phyloP scores from a whole-genome alignment of 2,113 vertebrate species.

The Muscicapa adusta region DNA sequence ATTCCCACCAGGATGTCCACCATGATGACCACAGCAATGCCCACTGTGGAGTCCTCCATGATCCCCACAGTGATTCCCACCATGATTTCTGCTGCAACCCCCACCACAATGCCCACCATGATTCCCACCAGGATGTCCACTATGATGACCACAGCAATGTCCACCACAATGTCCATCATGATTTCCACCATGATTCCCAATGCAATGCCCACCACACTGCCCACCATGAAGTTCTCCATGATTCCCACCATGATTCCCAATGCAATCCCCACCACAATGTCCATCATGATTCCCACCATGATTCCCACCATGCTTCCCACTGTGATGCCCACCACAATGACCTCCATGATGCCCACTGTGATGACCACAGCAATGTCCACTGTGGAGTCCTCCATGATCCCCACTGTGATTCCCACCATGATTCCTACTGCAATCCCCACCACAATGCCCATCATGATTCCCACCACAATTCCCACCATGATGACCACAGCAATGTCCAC shows the following conservation, averaged over 20 bases:
- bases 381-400: rapidly evolving
- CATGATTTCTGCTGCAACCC: too few species aligned
- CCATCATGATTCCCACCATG: rapidly evolving
- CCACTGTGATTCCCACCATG: not conserved
- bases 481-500: not conserved
- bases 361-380: not conserved
- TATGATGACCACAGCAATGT: too few species aligned
- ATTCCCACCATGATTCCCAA: too few species aligned
- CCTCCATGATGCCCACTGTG: rapidly evolving
- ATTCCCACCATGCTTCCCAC: too few species aligned
- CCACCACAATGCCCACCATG: not conserved
- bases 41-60: not conserved
- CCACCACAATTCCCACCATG: not conserved
- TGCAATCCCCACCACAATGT: rapidly evolving
- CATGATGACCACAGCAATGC: too few species aligned
- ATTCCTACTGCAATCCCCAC: rapidly evolving
- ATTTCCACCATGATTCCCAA: not conserved
- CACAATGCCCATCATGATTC: too few species aligned
- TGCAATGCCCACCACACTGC: rapidly evolving
- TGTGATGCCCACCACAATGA: too few species aligned
- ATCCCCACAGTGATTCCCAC: rapidly evolving
- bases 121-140: not conserved
- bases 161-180: not conserved
- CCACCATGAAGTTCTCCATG: rapidly evolving
- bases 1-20: rapidly evolving